phyloP scores from a whole-genome alignment of 2,113 vertebrate species.

The Ceuthmochares aereus region DNA sequence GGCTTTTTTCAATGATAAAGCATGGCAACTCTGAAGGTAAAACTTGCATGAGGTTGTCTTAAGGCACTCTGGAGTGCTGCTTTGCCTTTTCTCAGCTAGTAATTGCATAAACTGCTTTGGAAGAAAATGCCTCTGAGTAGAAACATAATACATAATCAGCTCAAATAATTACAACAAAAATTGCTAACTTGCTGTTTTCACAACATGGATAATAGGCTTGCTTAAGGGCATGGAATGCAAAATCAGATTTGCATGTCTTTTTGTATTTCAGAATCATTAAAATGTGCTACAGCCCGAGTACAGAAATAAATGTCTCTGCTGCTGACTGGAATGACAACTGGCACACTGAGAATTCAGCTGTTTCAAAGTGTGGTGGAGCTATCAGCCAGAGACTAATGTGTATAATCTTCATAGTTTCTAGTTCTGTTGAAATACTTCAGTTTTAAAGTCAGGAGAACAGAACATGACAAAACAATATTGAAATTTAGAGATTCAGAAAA shows the following conservation, averaged over 20 bases:
- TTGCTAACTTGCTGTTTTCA: constrained; percentile 69
- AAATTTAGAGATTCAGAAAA: background rate
- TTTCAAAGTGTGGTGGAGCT: background rate
- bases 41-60: background rate
- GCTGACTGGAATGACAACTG: constrained; percentile 37
- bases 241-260: constrained; percentile 32
- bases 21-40: background rate
- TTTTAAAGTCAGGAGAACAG: background rate
- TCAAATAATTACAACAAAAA: constrained; percentile 72
- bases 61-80: constrained; percentile 14
- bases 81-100: constrained; percentile 45
- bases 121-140: constrained; percentile 61
- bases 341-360: background rate
- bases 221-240: constrained; percentile 48
- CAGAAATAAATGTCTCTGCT: constrained; percentile 17
- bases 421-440: background rate
- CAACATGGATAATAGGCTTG: constrained; percentile 62
- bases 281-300: background rate
- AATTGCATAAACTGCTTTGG: constrained; percentile 59
- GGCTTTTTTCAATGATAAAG: background rate
- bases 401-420: background rate
- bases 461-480: background rate
- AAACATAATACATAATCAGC: constrained; percentile 66
- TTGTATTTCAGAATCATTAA: constrained; percentile 51
- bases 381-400: background rate